These are phyloP conservation scores for Lepidurus arcticus DNA, from an alignment of 1,140 invertebrate species.

Conservation along the genomic window DNA sequence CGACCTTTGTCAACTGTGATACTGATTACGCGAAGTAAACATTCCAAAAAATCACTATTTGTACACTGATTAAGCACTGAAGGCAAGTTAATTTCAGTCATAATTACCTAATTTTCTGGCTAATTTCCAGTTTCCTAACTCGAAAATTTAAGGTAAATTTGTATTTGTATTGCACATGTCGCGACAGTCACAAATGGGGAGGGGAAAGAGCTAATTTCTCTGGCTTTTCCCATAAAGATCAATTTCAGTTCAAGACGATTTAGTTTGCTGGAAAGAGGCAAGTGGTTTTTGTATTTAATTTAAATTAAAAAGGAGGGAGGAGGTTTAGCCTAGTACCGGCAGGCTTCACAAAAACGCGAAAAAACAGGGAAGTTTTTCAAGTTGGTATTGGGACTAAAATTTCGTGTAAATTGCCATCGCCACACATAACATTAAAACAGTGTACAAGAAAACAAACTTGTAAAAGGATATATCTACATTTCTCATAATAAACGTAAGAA, in stretches of 20 bases:
- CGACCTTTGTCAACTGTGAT: slow-evolving; percentile 21
- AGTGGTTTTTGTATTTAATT: slow-evolving; percentile 13
- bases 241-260: background rate
- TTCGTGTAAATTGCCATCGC: background rate
- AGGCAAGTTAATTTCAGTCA: too few relatives aligned
- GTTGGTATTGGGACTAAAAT: slow-evolving; percentile 2
- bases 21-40: slow-evolving; percentile 15
- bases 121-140: too few relatives aligned
- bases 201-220: too few relatives aligned
- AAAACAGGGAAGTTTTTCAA: background rate
- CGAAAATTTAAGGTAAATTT: too few relatives aligned
- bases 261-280: slow-evolving; percentile 1
- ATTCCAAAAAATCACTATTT: background rate
- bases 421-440: background rate
- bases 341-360: background rate
- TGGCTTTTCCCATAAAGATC: too few relatives aligned
- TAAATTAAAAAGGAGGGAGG: slow-evolving; percentile 2
- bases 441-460: background rate
- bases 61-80: too few relatives aligned
- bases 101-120: too few relatives aligned
- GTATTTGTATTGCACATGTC: too few relatives aligned
- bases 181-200: too few relatives aligned
- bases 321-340: slow-evolving; percentile 12
- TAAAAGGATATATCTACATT: slow-evolving; percentile 12
- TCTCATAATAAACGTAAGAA: background rate